phyloP scores from a whole-genome alignment of 1,140 invertebrate genomes.

The Mylabris phalerata region DNA sequence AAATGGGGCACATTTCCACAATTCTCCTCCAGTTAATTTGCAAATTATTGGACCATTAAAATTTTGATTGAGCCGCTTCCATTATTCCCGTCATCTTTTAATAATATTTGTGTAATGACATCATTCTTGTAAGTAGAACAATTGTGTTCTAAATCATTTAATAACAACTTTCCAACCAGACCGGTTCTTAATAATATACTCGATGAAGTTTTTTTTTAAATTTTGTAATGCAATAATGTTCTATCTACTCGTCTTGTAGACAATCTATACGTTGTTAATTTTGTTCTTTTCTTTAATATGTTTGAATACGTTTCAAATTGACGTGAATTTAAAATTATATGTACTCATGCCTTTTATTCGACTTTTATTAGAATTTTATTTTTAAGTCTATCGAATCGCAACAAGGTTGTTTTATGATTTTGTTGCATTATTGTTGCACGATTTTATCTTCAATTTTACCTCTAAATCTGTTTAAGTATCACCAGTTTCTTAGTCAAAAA shows the following conservation, averaged over 20 bases:
- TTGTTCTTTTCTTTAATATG: not conserved
- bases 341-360: constrained; percentile 12
- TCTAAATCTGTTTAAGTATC: too few species aligned
- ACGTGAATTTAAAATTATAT: not conserved
- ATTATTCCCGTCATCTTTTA: not conserved
- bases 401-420: constrained; percentile 14
- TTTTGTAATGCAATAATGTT: constrained; percentile 25
- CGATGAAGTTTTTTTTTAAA: constrained; percentile 13
- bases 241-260: not conserved
- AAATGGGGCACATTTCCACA: constrained; percentile 9
- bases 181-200: constrained; percentile 31
- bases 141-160: constrained; percentile 34
- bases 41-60: constrained; percentile 9
- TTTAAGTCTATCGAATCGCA: constrained; percentile 8
- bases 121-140: constrained; percentile 30
- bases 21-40: constrained; percentile 2
- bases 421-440: not conserved
- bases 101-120: constrained; percentile 26
- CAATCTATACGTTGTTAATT: not conserved
- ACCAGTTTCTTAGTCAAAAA: too few species aligned
- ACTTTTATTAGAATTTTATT: constrained; percentile 20
- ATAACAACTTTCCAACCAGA: constrained; percentile 30
- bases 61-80: constrained; percentile 5
- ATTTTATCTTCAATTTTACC: too few species aligned
- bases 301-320: not conserved